Percentiles rank a stretch among this genome's conserved stretches.
These are phyloP conservation scores for Linurgus olivaceus DNA, from an alignment of 2,797 vertebrate genomes.

Conservation along the genomic window DNA sequence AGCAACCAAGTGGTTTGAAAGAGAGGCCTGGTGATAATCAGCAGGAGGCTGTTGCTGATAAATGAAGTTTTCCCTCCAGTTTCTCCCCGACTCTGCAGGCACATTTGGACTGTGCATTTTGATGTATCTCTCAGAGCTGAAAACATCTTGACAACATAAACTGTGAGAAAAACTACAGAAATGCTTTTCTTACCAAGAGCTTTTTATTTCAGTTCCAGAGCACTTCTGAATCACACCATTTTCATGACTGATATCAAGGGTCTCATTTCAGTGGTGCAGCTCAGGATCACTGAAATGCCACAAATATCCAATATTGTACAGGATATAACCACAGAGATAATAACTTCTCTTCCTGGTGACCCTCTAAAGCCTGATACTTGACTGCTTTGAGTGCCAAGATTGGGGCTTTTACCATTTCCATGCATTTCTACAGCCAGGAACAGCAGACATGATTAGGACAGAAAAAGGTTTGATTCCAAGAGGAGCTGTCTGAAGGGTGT, in stretches of 20 bases:
- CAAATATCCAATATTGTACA: not conserved
- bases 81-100: not conserved
- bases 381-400: not conserved
- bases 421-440: not conserved
- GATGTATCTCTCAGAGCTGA: not conserved
- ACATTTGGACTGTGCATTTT: not conserved
- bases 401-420: not conserved
- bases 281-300: not conserved
- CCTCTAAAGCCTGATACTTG: not conserved
- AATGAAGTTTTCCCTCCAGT: not conserved
- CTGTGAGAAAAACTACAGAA: not conserved
- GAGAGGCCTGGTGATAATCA: not conserved
- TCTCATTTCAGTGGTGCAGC: not conserved
- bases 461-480: not conserved
- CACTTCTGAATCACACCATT: not conserved
- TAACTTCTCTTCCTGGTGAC: not conserved
- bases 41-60: not conserved
- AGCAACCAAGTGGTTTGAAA: not conserved
- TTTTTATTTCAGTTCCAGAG: not conserved
- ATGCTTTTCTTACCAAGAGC: not conserved
- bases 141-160: not conserved
- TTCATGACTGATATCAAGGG: not conserved
- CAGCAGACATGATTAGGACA: not conserved
- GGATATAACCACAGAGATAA: not conserved
- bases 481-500: not conserved